A percentile compares a stretch with the other conserved stretches of the same genome.
Conservation (phyloP, 1,140 invertebrate species). For the Ruditapes philippinarum region DNA sequence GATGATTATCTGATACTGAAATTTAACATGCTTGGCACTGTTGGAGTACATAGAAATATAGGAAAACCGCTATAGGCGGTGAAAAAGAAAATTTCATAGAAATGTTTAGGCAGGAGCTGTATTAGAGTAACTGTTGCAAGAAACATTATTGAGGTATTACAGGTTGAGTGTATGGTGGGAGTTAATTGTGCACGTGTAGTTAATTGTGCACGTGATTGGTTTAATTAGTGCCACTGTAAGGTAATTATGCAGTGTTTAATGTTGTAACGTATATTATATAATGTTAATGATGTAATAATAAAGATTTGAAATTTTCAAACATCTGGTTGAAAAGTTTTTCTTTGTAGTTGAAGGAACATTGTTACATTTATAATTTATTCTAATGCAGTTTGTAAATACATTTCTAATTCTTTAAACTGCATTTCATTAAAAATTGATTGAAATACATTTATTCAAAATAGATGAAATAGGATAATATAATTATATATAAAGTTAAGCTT, state of each 20-base stretch:
- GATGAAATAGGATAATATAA: too few species aligned
- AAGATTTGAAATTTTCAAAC: neutral
- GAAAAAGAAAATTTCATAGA: neutral
- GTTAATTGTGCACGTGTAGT: neutral
- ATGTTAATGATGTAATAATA: neutral
- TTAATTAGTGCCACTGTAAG: neutral
- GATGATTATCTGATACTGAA: constrained; percentile 23
- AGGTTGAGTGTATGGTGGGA: neutral
- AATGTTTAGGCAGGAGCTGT: too few species aligned
- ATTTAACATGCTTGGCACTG: constrained; percentile 4
- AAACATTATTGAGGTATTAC: neutral
- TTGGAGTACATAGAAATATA: neutral
- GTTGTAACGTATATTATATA: constrained; percentile 15
- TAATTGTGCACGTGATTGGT: constrained; percentile 24
- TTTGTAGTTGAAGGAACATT: too few species aligned
- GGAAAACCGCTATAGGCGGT: neutral
- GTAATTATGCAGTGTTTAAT: neutral
- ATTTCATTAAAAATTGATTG: too few species aligned
- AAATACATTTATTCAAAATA: too few species aligned
- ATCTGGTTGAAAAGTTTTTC: too few species aligned
- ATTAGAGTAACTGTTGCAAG: neutral
- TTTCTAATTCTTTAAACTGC: too few species aligned
- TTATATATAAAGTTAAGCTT: too few species aligned
- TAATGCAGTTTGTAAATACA: too few species aligned
- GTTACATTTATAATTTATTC: too few species aligned